Conservation (phyloP, 1,140 invertebrate genomes). For the Zaprionus inermis region DNA sequence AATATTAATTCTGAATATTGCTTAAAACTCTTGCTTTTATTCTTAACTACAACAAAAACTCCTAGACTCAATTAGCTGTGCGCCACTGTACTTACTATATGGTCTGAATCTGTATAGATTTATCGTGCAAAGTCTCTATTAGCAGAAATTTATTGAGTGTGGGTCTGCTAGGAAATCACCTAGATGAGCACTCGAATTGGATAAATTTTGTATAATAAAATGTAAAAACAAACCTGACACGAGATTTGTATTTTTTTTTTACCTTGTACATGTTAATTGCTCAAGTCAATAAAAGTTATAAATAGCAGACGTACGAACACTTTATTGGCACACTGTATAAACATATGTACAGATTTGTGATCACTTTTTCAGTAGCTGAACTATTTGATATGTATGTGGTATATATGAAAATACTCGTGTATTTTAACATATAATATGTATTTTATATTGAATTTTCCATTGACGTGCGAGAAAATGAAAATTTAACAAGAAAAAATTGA, state of each 20-base stretch:
- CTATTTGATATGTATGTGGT: constrained; percentile 28
- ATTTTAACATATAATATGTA: constrained; percentile 31
- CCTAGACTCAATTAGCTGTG: not conserved
- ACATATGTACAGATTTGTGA: constrained; percentile 27
- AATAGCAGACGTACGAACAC: constrained; percentile 38
- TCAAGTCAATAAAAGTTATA: constrained; percentile 49
- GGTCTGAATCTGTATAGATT: not conserved
- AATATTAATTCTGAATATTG: not conserved
- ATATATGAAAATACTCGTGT: constrained; percentile 10
- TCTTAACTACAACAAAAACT: not conserved
- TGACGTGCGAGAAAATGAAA: constrained; percentile 67
- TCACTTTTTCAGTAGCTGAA: constrained; percentile 45
- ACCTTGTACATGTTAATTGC: constrained; percentile 45
- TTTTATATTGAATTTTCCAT: constrained; percentile 51
- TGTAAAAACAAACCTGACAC: constrained; percentile 26
- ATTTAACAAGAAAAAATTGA: constrained; percentile 60
- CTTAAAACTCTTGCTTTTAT: not conserved
- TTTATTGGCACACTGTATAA: constrained; percentile 33
- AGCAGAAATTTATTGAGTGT: not conserved
- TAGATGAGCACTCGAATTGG: constrained; percentile 27
- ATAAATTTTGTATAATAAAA: constrained; percentile 29
- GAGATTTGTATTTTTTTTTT: constrained; percentile 29
- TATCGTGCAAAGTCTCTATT: constrained; percentile 22
- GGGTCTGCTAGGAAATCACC: constrained; percentile 9
- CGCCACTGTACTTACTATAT: not conserved